Base-by-base conservation (phyloP, 2,113 vertebrate species). In the Callipepla californica region DNA sequence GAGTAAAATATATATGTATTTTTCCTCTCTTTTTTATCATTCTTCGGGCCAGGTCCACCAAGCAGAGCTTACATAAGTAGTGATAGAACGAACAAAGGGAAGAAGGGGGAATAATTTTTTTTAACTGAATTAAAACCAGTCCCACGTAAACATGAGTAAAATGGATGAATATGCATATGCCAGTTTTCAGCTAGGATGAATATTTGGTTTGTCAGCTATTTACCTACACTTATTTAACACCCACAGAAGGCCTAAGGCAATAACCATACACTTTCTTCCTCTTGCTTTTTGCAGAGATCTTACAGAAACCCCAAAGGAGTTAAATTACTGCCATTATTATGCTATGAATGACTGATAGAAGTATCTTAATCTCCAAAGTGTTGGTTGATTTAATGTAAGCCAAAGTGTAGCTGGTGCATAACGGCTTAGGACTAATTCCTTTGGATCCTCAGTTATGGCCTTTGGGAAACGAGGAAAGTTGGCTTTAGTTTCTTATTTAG, bases 201-300 rank as follows among this genome's bases (percentile, higher is more conserved):
- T 87, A 66, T 91, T 79, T 86, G 85, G 88, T 84, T 93, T 94
- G 88, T 88, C 80, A 92, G 92, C 92, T 96, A 57, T 88, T 94
- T 95, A 80, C 86, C 92, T 93, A 75, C 86, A 80, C 36, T 15
- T 61, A 81, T 90, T 93, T 92, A 93, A 95, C 92, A 72, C 77
- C 92, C 92, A 80, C 88, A 93, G 88, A 84, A 83, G 40, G 83
- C 92, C 90, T 90, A 61, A 90, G 95, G 95, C 85, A 79, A 36
- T 47, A 86, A 65, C 80, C 61, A 44, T 36, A 84, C 51, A 68
- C 82, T 92, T 93, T 94, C 13, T 72, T 93, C 85, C 11, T 36
- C 57, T 86, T 85, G 76, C 7, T 92, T 92, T 89, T 90, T 85
- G n/a, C 83, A 92, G 77, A 95, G 61, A 83, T 72, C 69, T 86